These are phyloP conservation scores for Uromys caudimaculatus DNA, from an alignment of 2,797 vertebrate genomes.

Conservation along the genomic window DNA sequence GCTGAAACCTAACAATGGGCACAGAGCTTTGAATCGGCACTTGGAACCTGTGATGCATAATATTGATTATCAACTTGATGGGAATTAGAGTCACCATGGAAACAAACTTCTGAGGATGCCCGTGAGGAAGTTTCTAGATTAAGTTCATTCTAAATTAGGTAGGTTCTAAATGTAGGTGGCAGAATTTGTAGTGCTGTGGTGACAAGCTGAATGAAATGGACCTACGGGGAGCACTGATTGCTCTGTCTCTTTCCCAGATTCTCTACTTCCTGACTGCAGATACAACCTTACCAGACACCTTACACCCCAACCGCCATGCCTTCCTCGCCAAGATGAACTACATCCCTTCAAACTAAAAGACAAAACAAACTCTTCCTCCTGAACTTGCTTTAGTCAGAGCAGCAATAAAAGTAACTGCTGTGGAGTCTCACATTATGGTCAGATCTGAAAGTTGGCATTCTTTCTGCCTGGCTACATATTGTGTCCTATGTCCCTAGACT, in stretches of 20 bases:
- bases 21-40: neutral
- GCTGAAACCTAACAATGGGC: neutral
- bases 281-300: neutral
- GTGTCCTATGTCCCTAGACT: neutral
- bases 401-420: neutral
- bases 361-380: neutral
- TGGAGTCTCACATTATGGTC: neutral
- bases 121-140: neutral
- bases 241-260: neutral
- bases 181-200: neutral
- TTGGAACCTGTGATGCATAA: neutral
- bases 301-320: neutral
- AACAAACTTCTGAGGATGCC: neutral
- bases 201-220: neutral
- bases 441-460: neutral
- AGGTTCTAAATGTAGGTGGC: neutral
- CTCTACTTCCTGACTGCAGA: neutral
- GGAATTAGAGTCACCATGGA: neutral
- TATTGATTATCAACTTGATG: neutral
- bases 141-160: neutral
- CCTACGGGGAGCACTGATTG: neutral
- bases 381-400: neutral
- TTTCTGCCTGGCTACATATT: neutral
- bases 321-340: neutral
- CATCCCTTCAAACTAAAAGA: neutral